phyloP scores from a whole-genome alignment of 2,797 vertebrate genomes.

The Trematomus bernacchii region DNA sequence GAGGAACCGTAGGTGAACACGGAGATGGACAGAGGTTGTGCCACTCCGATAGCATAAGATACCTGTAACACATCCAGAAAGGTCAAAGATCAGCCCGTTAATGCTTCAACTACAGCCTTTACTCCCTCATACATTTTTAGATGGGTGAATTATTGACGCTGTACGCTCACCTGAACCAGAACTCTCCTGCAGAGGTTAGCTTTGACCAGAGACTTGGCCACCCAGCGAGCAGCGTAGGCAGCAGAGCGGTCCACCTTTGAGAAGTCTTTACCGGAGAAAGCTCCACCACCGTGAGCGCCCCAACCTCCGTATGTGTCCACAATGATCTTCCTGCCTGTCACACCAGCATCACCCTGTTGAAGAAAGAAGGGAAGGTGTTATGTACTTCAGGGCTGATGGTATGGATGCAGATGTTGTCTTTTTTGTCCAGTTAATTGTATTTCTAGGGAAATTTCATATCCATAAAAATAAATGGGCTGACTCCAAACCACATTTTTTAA shows the following conservation, averaged over 20 bases:
- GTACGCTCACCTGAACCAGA: conserved; percentile 91
- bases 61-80: conserved; percentile 82
- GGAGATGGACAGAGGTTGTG: conserved; percentile 93
- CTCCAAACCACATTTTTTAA: no score
- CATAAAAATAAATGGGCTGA: no score
- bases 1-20: conserved; percentile 96
- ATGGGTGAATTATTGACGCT: background rate
- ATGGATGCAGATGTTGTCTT: no score
- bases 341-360: conserved; percentile 93
- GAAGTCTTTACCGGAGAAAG: conserved; percentile 98
- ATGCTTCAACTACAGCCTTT: background rate
- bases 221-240: conserved; percentile 97
- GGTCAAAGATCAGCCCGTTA: background rate
- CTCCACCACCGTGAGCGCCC: conserved; percentile 97
- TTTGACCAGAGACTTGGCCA: conserved; percentile 96
- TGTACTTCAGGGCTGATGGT: no score
- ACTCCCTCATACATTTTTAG: background rate
- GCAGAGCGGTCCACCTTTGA: conserved; percentile 98
- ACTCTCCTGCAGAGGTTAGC: conserved; percentile 94
- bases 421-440: no score
- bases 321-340: conserved; percentile 98
- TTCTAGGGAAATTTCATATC: no score
- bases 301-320: conserved; percentile 98
- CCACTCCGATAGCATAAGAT: conserved; percentile 96
- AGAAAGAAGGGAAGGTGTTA: background rate